phyloP scores from a whole-genome alignment of 2,113 vertebrate species.

The Danionella cerebrum region DNA sequence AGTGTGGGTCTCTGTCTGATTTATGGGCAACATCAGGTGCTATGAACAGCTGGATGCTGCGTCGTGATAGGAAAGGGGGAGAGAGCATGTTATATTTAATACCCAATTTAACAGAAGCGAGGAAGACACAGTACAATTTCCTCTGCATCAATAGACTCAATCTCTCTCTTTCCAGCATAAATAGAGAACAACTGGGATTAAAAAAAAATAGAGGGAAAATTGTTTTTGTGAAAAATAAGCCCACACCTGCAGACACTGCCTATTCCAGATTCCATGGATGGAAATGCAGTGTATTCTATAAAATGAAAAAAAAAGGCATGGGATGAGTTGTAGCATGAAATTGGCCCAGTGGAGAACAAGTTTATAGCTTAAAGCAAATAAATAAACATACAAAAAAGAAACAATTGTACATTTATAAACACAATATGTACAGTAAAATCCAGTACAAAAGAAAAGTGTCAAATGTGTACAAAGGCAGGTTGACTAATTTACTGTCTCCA shows the following conservation, averaged over 20 bases:
- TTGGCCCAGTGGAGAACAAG: neutral
- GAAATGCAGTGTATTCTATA: constrained; percentile 37
- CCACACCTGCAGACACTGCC: constrained; percentile 24
- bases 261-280: constrained; percentile 37
- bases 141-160: constrained; percentile 15
- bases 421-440: no score
- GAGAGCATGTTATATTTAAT: constrained; percentile 32
- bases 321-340: constrained; percentile 17
- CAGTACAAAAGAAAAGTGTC: no score
- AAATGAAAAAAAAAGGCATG: constrained; percentile 18
- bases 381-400: no score
- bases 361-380: neutral
- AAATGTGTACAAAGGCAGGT: no score
- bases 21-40: neutral
- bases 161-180: constrained; percentile 16
- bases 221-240: constrained; percentile 21
- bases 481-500: no score
- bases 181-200: constrained; percentile 9
- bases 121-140: constrained; percentile 5
- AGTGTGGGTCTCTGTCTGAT: neutral
- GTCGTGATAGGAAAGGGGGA: constrained; percentile 11
- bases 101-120: neutral
- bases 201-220: neutral
- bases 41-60: neutral
- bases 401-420: no score